Percentiles rank a stretch among this genome's conserved stretches.
These are phyloP conservation scores for Thermophis baileyi DNA, from an alignment of 2,113 vertebrate genomes.

Conservation along the genomic window DNA sequence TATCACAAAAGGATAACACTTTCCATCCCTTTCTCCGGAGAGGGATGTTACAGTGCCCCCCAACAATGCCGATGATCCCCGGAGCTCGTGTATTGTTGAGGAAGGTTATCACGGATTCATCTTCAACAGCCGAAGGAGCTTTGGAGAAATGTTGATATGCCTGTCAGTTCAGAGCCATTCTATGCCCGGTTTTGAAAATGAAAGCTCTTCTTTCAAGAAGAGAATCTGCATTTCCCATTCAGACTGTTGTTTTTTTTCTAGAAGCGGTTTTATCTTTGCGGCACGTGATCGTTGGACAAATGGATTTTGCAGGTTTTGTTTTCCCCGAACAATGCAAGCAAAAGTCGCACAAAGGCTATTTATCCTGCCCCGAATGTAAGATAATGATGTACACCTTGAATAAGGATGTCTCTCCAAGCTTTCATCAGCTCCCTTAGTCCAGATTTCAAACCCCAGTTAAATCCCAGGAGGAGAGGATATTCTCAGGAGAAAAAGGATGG, in stretches of 20 bases:
- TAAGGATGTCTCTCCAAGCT: background rate
- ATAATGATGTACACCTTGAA: background rate
- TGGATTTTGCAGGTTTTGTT: background rate
- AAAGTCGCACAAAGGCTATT: background rate
- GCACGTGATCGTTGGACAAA: background rate
- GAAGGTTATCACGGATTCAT: slow-evolving; percentile 48
- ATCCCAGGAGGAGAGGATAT: background rate
- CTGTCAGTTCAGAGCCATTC: background rate
- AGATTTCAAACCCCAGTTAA: background rate
- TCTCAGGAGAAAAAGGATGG: background rate
- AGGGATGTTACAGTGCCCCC: slow-evolving; percentile 55
- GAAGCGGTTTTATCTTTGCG: background rate
- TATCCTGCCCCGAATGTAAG: background rate
- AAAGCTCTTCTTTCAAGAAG: background rate
- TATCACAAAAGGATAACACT: slow-evolving; percentile 62
- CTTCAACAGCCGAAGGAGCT: slow-evolving; percentile 14
- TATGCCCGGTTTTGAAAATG: background rate
- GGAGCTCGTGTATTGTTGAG: slow-evolving; percentile 46
- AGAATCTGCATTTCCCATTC: background rate
- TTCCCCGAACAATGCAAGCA: background rate
- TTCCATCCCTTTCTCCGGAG: slow-evolving; percentile 59
- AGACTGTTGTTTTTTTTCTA: background rate
- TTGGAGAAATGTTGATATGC: slow-evolving; percentile 16
- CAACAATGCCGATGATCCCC: slow-evolving; percentile 51
- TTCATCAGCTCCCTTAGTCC: background rate